Percentiles rank a stretch among this genome's conserved stretches.
These are phyloP conservation scores for Felis chaus DNA, from an alignment of 2,113 vertebrate species.

Conservation along the genomic window DNA sequence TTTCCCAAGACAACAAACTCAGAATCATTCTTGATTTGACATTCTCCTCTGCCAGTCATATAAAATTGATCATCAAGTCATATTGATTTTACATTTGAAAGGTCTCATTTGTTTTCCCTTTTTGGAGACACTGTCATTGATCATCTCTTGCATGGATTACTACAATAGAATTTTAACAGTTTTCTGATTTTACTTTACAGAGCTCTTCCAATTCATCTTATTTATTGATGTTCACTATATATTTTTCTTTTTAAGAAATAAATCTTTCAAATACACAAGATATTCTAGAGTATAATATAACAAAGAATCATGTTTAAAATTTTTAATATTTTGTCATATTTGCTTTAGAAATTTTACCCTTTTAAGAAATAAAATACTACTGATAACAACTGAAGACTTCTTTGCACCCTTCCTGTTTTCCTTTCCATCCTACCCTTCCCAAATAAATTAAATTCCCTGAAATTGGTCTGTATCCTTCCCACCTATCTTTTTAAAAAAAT, in stretches of 20 bases:
- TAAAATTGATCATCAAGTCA: conserved; percentile 34
- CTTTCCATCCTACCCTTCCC: not conserved
- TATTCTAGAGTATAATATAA: not conserved
- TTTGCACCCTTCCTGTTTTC: not conserved
- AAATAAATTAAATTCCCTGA: not conserved
- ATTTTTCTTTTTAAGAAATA: conserved; percentile 40
- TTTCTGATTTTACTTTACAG: not conserved
- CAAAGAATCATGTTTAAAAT: not conserved
- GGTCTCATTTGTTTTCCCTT: conserved; percentile 15
- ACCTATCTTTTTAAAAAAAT: not conserved
- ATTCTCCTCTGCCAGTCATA: conserved; percentile 27
- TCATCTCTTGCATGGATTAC: not conserved
- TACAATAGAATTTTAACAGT: not conserved
- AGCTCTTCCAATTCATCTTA: conserved; percentile 5
- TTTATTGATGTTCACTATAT: not conserved
- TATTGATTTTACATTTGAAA: conserved; percentile 38
- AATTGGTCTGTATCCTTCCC: not conserved
- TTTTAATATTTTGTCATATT: not conserved
- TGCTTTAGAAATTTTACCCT: not conserved
- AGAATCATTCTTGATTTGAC: conserved; percentile 16
- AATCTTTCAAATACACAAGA: not conserved
- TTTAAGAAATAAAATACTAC: not conserved
- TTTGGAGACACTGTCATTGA: not conserved
- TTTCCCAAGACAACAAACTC: conserved; percentile 13
- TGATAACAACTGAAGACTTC: not conserved